Evolutionary conservation across 2,888 invertebrate species (phyloP).

Genomic region (Patella depressa): DNA sequence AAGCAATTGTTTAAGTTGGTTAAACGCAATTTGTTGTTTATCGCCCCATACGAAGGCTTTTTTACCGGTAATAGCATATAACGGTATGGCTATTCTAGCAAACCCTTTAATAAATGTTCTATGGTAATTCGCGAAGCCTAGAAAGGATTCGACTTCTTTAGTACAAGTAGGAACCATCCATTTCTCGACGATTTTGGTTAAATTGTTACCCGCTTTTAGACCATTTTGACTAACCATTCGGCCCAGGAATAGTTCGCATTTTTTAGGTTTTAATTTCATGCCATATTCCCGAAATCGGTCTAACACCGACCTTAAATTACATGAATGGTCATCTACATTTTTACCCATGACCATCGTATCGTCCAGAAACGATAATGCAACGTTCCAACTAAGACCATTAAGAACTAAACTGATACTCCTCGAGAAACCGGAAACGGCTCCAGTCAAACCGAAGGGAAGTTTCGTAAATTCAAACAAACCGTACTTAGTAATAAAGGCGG

Average conservation of each 20-base stretch:
- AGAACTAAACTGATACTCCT: too few species aligned
- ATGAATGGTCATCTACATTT: slow-evolving; percentile 14
- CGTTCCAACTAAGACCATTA: too few species aligned
- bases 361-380: too few species aligned
- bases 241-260: background rate
- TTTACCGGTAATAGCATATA: slow-evolving; percentile 30
- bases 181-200: too few species aligned
- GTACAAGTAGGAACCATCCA: too few species aligned
- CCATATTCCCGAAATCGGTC: background rate
- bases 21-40: slow-evolving; percentile 11
- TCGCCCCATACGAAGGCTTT: slow-evolving; percentile 27
- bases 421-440: too few species aligned
- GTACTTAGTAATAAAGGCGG: too few species aligned
- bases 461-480: too few species aligned
- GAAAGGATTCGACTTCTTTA: too few species aligned
- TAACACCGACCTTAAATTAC: slow-evolving; percentile 7
- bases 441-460: too few species aligned
- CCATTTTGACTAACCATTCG: background rate
- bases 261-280: background rate
- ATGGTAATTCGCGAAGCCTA: background rate
- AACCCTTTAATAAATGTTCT: background rate
- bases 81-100: slow-evolving; percentile 22
- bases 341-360: too few species aligned
- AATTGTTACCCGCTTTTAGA: background rate
- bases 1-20: slow-evolving; percentile 13